Conservation (phyloP, 2,888 invertebrate genomes). For the Drosophila suboccidentalis region DNA sequence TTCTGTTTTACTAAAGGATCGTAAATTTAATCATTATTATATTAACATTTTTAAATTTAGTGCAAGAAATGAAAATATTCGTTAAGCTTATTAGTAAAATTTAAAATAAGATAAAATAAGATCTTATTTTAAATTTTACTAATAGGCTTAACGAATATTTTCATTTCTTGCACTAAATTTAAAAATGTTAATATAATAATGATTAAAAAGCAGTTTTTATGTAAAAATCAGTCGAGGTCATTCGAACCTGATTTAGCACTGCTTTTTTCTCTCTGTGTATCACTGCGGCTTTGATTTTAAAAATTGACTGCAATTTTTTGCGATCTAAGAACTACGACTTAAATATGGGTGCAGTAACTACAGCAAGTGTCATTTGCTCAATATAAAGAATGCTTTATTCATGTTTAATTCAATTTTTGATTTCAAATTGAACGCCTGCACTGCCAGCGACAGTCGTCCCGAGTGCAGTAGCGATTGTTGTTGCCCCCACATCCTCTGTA, state of each 20-base stretch:
- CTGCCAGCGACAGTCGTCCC: slow-evolving; percentile 5
- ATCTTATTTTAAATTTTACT: neutral
- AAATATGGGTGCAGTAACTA: neutral
- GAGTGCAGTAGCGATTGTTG: slow-evolving; percentile 22
- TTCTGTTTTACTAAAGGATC: too few relatives aligned
- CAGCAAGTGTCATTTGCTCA: neutral
- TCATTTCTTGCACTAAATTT: too few relatives aligned
- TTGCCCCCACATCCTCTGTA: slow-evolving; percentile 26
- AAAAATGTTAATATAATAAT: too few relatives aligned
- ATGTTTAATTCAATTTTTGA: neutral
- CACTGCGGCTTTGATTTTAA: too few relatives aligned
- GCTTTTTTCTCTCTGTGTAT: too few relatives aligned
- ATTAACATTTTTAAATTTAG: too few relatives aligned
- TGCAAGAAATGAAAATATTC: too few relatives aligned
- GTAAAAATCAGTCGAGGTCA: too few relatives aligned
- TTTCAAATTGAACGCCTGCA: neutral
- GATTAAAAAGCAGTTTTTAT: too few relatives aligned
- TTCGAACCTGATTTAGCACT: too few relatives aligned
- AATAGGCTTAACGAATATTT: too few relatives aligned
- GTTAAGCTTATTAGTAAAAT: neutral
- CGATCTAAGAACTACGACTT: neutral
- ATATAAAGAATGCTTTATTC: neutral
- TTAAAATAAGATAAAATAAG: neutral
- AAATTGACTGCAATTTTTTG: neutral
- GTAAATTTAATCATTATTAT: neutral